phyloP scores from a whole-genome alignment of 2,113 vertebrate genomes.

The Oreochromis tanganicae region DNA sequence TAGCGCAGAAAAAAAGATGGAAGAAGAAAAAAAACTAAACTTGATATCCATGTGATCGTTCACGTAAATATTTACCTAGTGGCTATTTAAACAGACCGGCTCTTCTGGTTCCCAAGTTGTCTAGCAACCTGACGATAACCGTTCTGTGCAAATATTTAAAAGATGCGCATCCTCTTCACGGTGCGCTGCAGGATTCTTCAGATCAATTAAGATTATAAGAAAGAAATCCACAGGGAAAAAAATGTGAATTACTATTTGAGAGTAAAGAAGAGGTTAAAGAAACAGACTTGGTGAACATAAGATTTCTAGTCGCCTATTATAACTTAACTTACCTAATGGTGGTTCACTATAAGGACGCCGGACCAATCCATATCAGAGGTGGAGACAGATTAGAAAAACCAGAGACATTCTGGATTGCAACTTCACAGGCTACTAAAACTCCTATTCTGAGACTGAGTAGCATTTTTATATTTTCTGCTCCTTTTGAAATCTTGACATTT shows the following conservation, averaged over 20 bases:
- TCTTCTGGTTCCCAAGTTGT: conserved; percentile 66
- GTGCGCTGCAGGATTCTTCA: background rate
- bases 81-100: conserved; percentile 54
- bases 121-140: conserved; percentile 67
- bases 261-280: background rate
- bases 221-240: background rate
- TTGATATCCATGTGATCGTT: conserved; percentile 12
- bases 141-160: conserved; percentile 52
- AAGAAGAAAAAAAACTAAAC: background rate
- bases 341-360: background rate
- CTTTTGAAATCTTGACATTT: background rate
- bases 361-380: background rate
- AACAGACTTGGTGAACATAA: background rate
- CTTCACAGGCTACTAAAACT: background rate
- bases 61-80: conserved; percentile 42
- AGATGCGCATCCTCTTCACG: conserved; percentile 10
- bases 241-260: background rate
- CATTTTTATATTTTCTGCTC: background rate
- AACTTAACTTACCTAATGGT: background rate
- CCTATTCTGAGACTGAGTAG: background rate
- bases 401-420: background rate
- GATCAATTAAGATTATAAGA: background rate
- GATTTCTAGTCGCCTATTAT: background rate
- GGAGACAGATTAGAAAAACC: background rate
- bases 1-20: background rate